Evolutionary conservation across 2,113 vertebrate genomes (phyloP).

Genomic region (Planiliza haematocheilus): DNA sequence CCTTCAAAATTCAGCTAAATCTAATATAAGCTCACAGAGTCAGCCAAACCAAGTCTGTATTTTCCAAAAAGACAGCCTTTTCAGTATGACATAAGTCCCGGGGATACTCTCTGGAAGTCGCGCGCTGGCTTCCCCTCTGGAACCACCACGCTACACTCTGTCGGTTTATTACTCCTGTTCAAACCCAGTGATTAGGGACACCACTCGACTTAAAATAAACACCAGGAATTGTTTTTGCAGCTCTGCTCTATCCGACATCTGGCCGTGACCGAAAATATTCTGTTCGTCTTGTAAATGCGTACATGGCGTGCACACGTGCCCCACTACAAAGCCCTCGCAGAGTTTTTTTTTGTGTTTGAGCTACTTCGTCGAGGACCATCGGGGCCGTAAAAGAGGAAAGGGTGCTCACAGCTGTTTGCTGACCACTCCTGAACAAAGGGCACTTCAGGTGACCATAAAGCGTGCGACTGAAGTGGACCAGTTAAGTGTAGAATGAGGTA

Average conservation of each 20-base stretch:
- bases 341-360: constrained; percentile 45
- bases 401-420: constrained; percentile 70
- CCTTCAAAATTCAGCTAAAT: constrained; percentile 22
- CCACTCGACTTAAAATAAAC: constrained; percentile 16
- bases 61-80: constrained; percentile 32
- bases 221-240: background rate
- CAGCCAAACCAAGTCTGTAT: constrained; percentile 19
- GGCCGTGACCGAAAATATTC: constrained; percentile 31
- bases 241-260: constrained; percentile 8
- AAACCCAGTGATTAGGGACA: constrained; percentile 47
- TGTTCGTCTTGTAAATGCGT: background rate
- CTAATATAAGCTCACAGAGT: constrained; percentile 2
- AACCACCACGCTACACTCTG: constrained; percentile 15
- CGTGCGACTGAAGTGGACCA: constrained; percentile 43
- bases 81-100: constrained; percentile 11
- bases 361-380: constrained; percentile 32
- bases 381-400: constrained; percentile 39
- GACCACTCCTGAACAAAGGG: constrained; percentile 66
- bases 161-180: constrained; percentile 35
- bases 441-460: constrained; percentile 71
- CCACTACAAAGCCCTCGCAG: constrained; percentile 23
- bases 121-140: constrained; percentile 22
- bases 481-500: constrained; percentile 58
- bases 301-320: constrained; percentile 13
- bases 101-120: constrained; percentile 45